These are phyloP conservation scores for Lucilia cuprina DNA, from an alignment of 1,140 invertebrate genomes.

Conservation along the genomic window DNA sequence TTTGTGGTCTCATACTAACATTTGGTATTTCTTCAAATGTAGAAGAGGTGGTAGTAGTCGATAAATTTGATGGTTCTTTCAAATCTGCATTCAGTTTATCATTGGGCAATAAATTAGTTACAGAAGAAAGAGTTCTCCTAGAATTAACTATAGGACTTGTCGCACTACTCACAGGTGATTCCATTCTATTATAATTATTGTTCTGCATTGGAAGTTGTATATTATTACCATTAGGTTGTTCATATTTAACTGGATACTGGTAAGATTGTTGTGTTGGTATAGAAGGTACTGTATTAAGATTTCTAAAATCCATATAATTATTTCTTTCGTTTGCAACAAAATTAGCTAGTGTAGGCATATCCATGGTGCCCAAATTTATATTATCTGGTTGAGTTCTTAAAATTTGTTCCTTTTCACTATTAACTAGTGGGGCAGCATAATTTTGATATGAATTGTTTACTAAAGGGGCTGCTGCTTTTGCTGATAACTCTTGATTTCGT, in stretches of 20 bases:
- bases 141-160: not conserved
- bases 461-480: not conserved
- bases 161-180: not conserved
- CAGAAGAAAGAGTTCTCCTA: not conserved
- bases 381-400: not conserved
- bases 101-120: not conserved
- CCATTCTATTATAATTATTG: not conserved
- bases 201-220: not conserved
- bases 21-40: slow-evolving; percentile 1
- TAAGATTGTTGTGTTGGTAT: not conserved
- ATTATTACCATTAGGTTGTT: not conserved
- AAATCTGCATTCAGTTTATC: not conserved
- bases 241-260: not conserved
- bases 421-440: not conserved
- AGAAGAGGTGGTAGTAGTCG: not conserved
- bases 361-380: not conserved
- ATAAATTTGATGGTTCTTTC: not conserved
- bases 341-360: not conserved
- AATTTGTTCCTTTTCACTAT: not conserved
- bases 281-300: not conserved
- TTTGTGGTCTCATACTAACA: not conserved
- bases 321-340: not conserved
- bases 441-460: not conserved
- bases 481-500: too few species aligned
- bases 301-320: not conserved